Conservation (phyloP, 2,797 vertebrate genomes). For the Oreortyx pictus region DNA sequence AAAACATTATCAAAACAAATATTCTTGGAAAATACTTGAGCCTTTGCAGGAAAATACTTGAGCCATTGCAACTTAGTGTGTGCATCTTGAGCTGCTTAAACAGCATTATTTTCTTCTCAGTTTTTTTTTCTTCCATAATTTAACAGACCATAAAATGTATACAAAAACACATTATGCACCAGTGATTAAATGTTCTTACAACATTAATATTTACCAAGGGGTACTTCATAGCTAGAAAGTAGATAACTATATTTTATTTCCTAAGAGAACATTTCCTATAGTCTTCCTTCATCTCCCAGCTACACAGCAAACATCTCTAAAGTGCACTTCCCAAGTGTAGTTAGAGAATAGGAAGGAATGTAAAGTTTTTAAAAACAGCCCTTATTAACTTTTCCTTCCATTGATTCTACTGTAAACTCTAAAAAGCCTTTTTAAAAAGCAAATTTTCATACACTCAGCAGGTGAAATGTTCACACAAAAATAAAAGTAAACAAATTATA, state of each 20-base stretch:
- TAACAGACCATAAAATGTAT: slow-evolving; percentile 78
- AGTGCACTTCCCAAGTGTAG: slow-evolving; percentile 84
- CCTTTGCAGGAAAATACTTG: slow-evolving; percentile 80
- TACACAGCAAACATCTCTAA: slow-evolving; percentile 81
- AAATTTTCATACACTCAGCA: slow-evolving; percentile 80
- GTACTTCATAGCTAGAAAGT: slow-evolving; percentile 80
- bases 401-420: slow-evolving; percentile 84
- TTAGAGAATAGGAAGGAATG: slow-evolving; percentile 86
- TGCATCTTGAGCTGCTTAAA: slow-evolving; percentile 79
- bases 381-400: slow-evolving; percentile 86
- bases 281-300: slow-evolving; percentile 81
- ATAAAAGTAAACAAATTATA: slow-evolving; percentile 62
- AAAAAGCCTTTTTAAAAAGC: slow-evolving; percentile 83
- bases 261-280: slow-evolving; percentile 81
- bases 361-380: slow-evolving; percentile 87
- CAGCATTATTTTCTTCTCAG: slow-evolving; percentile 74
- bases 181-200: slow-evolving; percentile 77
- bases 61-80: slow-evolving; percentile 78
- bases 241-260: slow-evolving; percentile 80
- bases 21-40: slow-evolving; percentile 80
- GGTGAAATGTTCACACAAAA: slow-evolving; percentile 78
- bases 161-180: slow-evolving; percentile 83
- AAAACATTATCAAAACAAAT: slow-evolving; percentile 81
- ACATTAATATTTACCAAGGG: slow-evolving; percentile 77
- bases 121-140: slow-evolving; percentile 78